phyloP scores from a whole-genome alignment of 2,113 vertebrate genomes.

The Triplophysa dalaica region DNA sequence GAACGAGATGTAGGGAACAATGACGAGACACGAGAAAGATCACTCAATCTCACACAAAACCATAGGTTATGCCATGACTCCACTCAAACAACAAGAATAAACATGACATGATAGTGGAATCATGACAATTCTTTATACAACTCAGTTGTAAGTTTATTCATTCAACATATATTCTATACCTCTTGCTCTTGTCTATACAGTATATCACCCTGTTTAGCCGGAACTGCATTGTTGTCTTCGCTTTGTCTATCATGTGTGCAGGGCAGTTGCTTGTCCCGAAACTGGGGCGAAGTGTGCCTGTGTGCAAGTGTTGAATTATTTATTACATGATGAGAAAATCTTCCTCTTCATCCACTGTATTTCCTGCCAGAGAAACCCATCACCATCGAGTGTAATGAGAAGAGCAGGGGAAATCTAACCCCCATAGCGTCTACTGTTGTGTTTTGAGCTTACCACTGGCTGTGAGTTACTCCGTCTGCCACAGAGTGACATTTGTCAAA shows the following conservation, averaged over 20 bases:
- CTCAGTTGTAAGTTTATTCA: neutral
- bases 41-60: no score
- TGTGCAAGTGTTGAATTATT: conserved; percentile 65
- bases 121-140: no score
- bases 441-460: conserved; percentile 65
- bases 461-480: conserved; percentile 65
- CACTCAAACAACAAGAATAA: no score
- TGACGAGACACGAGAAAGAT: no score
- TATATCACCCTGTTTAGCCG: conserved; percentile 24
- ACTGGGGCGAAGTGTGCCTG: conserved; percentile 57
- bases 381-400: conserved; percentile 3
- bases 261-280: conserved; percentile 51
- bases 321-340: conserved; percentile 46
- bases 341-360: conserved; percentile 40
- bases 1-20: no score
- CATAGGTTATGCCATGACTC: no score
- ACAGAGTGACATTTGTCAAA: conserved; percentile 57
- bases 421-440: neutral
- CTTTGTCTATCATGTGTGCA: conserved; percentile 43
- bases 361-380: conserved; percentile 53
- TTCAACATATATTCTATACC: neutral
- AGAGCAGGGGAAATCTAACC: conserved; percentile 21
- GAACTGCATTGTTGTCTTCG: conserved; percentile 1
- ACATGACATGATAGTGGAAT: no score
- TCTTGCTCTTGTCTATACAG: conserved; percentile 13